phyloP scores from a whole-genome alignment of 2,113 vertebrate genomes.

The Lucifuga dentata region DNA sequence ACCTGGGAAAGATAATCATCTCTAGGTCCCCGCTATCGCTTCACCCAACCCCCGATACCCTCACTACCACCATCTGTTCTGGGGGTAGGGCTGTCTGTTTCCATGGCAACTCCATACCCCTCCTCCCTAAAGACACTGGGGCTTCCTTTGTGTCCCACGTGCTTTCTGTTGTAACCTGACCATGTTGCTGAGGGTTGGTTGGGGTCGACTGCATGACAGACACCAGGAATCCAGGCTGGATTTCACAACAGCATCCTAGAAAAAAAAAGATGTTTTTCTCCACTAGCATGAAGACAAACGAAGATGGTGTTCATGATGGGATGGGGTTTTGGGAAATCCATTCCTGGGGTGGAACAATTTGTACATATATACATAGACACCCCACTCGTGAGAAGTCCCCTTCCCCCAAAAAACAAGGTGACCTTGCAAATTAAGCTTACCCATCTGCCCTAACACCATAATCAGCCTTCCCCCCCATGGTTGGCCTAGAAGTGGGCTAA shows the following conservation, averaged over 20 bases:
- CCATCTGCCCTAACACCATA: conserved; percentile 11
- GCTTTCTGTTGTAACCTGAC: conserved; percentile 48
- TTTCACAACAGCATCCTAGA: conserved; percentile 14
- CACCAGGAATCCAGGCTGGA: background rate
- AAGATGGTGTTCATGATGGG: background rate
- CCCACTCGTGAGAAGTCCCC: conserved; percentile 17
- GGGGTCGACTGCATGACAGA: conserved; percentile 24
- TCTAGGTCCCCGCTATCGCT: conserved; percentile 48
- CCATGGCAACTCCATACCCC: conserved; percentile 68
- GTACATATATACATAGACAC: background rate
- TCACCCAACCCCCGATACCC: conserved; percentile 68
- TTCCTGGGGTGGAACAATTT: background rate
- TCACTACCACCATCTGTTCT: conserved; percentile 73
- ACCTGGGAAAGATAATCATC: conserved; percentile 63
- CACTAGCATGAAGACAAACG: background rate
- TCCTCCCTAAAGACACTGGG: conserved; percentile 57
- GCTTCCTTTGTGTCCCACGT: conserved; percentile 72
- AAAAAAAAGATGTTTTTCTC: too few relatives aligned
- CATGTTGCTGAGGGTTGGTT: conserved; percentile 17
- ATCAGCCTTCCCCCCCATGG: conserved; percentile 31
- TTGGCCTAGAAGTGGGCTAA: conserved; percentile 14
- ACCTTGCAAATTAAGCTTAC: conserved; percentile 61
- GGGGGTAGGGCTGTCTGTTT: conserved; percentile 77
- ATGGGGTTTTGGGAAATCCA: background rate
- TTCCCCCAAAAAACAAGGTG: conserved; percentile 65